These are phyloP conservation scores for Magallana nippona DNA, from an alignment of 2,888 invertebrate genomes.

Conservation along the genomic window DNA sequence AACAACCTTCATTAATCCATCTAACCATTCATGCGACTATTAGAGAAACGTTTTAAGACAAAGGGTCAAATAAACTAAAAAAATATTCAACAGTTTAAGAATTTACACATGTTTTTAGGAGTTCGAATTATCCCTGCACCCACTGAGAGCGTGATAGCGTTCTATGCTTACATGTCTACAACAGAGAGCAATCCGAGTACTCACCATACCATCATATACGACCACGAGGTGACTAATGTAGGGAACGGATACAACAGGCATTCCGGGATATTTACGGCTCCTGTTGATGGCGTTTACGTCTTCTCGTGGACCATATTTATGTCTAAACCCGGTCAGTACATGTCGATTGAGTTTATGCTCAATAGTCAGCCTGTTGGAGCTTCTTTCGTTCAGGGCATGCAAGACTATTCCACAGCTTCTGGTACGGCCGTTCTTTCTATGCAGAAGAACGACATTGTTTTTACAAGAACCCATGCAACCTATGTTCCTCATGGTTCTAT, in stretches of 20 bases:
- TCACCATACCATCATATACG: slow-evolving; percentile 6
- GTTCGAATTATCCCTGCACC: neutral
- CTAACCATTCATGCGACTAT: no score
- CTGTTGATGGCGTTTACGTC: slow-evolving; percentile 9
- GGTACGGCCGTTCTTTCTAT: neutral
- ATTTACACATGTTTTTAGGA: neutral
- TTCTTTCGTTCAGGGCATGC: neutral
- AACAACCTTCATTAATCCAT: no score
- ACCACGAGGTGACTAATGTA: neutral
- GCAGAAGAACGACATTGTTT: neutral
- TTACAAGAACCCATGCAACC: neutral
- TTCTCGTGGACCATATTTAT: slow-evolving; percentile 17
- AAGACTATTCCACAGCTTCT: neutral
- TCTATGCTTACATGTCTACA: slow-evolving; percentile 9
- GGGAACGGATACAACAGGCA: slow-evolving; percentile 15
- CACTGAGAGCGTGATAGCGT: neutral
- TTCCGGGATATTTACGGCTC: slow-evolving; percentile 7
- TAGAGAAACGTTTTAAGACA: neutral
- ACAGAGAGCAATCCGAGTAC: neutral
- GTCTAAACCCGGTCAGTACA: neutral
- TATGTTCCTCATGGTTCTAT: neutral
- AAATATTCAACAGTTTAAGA: no score
- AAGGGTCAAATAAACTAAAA: no score
- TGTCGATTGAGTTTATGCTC: neutral
- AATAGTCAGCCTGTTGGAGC: slow-evolving; percentile 2